These are phyloP conservation scores for Ranitomeya variabilis DNA, from an alignment of 2,113 vertebrate genomes.

Conservation along the genomic window DNA sequence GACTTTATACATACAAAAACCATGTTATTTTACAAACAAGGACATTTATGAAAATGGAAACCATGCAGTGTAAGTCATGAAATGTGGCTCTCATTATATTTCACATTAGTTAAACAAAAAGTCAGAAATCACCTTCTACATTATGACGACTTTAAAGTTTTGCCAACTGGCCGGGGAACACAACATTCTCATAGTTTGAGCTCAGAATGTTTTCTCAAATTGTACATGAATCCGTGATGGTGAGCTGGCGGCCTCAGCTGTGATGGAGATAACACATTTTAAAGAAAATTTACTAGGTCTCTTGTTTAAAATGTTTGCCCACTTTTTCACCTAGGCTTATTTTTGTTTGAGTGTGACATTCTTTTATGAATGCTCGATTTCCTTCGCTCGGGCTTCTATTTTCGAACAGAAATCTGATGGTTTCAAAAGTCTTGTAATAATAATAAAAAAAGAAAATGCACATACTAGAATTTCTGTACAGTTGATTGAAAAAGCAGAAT, in stretches of 20 bases:
- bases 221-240: slow-evolving; percentile 47
- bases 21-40: slow-evolving; percentile 35
- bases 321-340: slow-evolving; percentile 54
- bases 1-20: neutral
- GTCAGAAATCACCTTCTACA: slow-evolving; percentile 57
- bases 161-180: slow-evolving; percentile 53
- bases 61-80: slow-evolving; percentile 43
- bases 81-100: slow-evolving; percentile 57
- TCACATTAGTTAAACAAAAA: slow-evolving; percentile 58
- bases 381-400: slow-evolving; percentile 9
- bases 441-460: neutral
- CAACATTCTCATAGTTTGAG: slow-evolving; percentile 55
- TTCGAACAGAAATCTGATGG: slow-evolving; percentile 12
- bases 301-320: slow-evolving; percentile 49
- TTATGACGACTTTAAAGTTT: slow-evolving; percentile 54
- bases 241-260: slow-evolving; percentile 30
- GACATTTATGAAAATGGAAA: slow-evolving; percentile 55
- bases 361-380: slow-evolving; percentile 40
- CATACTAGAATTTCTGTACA: neutral
- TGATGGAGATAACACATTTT: slow-evolving; percentile 58
- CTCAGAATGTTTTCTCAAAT: slow-evolving; percentile 56
- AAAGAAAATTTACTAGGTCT: slow-evolving; percentile 47
- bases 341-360: slow-evolving; percentile 53
- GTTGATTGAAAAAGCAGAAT: neutral
- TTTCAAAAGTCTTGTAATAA: neutral